Conservation (phyloP, 2,113 vertebrate species). For the Tylochromis polylepis region DNA sequence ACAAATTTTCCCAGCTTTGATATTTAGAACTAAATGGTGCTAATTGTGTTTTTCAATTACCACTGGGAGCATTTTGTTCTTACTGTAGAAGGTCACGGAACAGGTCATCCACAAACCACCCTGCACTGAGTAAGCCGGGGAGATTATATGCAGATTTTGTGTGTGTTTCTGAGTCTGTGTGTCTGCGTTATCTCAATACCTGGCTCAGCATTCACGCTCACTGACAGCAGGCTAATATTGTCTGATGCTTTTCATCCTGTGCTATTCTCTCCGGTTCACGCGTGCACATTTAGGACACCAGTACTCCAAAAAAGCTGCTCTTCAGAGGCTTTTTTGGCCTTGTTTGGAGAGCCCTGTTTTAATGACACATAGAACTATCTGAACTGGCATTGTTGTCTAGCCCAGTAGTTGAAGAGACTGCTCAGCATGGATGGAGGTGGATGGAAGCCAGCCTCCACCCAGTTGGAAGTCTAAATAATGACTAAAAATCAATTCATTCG, state of each 20-base stretch:
- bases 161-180: not conserved
- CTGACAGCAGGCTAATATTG: not conserved
- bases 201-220: not conserved
- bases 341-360: not conserved
- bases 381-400: not conserved
- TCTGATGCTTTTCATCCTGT: not conserved
- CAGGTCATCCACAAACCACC: not conserved
- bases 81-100: not conserved
- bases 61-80: not conserved
- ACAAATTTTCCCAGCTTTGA: not conserved
- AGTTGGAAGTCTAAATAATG: not conserved
- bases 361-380: not conserved
- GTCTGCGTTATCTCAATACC: not conserved
- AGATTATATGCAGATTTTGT: conserved; percentile 14
- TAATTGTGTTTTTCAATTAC: not conserved
- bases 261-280: conserved; percentile 2
- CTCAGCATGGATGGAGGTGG: not conserved
- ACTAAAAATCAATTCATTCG: not conserved
- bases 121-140: not conserved
- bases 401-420: not conserved
- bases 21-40: not conserved
- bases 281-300: conserved; percentile 18
- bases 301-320: not conserved
- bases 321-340: conserved; percentile 25
- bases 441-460: not conserved